Percentiles rank a stretch among this genome's conserved stretches.
phyloP scores from a whole-genome alignment of 2,888 invertebrate genomes.

The Agriotes lineatus region DNA sequence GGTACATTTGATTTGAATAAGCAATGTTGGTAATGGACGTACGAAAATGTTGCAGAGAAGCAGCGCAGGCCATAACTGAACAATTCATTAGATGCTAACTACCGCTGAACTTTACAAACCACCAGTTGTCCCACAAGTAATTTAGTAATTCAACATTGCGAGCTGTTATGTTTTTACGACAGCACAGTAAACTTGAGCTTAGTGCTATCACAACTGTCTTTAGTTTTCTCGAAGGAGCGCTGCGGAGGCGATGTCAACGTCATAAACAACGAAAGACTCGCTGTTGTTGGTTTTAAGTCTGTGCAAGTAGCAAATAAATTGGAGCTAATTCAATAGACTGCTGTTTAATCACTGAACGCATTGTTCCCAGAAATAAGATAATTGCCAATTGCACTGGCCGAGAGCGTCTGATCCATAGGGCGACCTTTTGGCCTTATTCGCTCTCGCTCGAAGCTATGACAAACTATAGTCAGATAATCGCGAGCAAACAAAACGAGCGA shows the following conservation, averaged over 20 bases:
- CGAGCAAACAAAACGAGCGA: constrained; percentile 27
- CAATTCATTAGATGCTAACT: constrained; percentile 35
- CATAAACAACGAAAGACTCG: constrained; percentile 21
- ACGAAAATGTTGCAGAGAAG: not conserved
- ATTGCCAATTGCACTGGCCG: constrained; percentile 40
- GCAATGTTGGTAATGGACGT: no score
- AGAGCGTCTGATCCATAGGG: constrained; percentile 29
- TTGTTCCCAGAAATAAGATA: constrained; percentile 43
- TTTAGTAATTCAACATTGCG: constrained; percentile 34
- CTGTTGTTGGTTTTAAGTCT: constrained; percentile 19
- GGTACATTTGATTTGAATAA: no score
- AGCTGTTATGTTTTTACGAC: constrained; percentile 37
- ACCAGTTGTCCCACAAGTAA: constrained; percentile 36
- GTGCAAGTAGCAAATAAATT: constrained; percentile 26
- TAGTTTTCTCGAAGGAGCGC: constrained; percentile 9
- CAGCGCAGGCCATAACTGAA: not conserved
- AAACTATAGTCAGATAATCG: constrained; percentile 21
- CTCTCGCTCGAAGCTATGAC: constrained; percentile 20
- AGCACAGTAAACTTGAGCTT: constrained; percentile 25
- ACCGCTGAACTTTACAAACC: constrained; percentile 36
- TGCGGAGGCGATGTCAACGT: constrained; percentile 19
- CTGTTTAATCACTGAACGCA: constrained; percentile 31
- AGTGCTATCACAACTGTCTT: constrained; percentile 30
- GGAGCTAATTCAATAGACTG: constrained; percentile 26
- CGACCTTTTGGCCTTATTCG: constrained; percentile 39